Base-by-base conservation (phyloP, 1,140 invertebrate species). In the Platyscapa corneri region DNA sequence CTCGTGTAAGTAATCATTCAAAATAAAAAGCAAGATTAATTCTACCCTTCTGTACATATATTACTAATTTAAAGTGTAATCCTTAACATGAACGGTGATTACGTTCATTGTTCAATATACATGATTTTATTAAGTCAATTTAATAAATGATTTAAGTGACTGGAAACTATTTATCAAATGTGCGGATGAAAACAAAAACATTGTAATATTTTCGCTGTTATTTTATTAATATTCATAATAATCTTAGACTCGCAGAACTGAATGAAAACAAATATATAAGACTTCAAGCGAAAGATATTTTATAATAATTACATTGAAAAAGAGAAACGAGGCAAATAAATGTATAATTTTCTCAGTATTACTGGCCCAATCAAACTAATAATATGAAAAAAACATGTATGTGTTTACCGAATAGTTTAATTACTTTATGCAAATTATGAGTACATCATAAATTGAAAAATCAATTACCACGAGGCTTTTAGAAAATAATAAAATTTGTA, bases 211-310 rank as follows among this genome's bases (percentile, higher is more conserved):
- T 74, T 39, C 42, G n/a, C 2, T 18, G n/a, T 70, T 42, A 10
- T 74, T 74, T 74, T 74, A 74, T 74, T 42, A 74, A 74, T 74
- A 74, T 74, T 23, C 12, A 74, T 42, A 74, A 74, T 74, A 23
- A 23, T 42, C 12, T 39, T 42, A 42, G 70, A 42, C 37, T 42
- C 23, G 23, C 37, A 72, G 37, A 72, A 72, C 16, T 72, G 70
- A 39, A 72, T 72, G 37, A 72, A 72, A 74, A 18, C 49, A 53
- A 42, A 74, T 42, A 18, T 42, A 74, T 74, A 74, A 74, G 34
- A 42, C 20, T 27, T 74, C 37, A 74, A 74, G 32, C 14, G 14
- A 70, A 74, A 42, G 39, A 74, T 74, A 74, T 42, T 74, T 74
- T 74, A 60, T 74, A 42, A 74, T 74, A 74, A 74, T 74, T 42